phyloP scores from a whole-genome alignment of 2,797 vertebrate genomes.

The Morelia viridis region DNA sequence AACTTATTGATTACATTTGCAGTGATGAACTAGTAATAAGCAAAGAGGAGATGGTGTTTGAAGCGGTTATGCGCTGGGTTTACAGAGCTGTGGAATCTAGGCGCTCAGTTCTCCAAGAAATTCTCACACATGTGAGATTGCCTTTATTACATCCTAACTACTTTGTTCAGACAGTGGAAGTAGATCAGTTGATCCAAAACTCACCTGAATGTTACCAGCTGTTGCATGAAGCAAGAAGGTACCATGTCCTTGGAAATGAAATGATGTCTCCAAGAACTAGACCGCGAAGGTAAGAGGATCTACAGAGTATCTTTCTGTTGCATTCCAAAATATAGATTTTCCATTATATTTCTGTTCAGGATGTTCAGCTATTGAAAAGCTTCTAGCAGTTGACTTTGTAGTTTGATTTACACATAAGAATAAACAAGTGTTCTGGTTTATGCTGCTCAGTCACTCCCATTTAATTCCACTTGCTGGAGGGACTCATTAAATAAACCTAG shows the following conservation, averaged over 20 bases:
- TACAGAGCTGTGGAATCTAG: slow-evolving; percentile 85
- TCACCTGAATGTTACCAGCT: slow-evolving; percentile 95
- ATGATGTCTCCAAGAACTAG: slow-evolving; percentile 98
- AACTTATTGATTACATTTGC: slow-evolving; percentile 91
- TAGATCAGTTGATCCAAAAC: slow-evolving; percentile 94
- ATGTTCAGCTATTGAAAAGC: neutral
- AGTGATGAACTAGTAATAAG: slow-evolving; percentile 89
- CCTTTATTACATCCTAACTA: slow-evolving; percentile 96
- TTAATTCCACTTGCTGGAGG: neutral
- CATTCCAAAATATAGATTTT: neutral
- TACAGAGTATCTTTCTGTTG: neutral
- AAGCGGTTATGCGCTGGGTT: slow-evolving; percentile 97
- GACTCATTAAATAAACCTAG: neutral
- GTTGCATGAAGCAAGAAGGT: slow-evolving; percentile 93
- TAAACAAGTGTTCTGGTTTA: neutral
- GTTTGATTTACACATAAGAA: neutral
- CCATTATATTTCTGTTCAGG: neutral
- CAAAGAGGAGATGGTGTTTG: slow-evolving; percentile 95
- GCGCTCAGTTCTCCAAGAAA: slow-evolving; percentile 85
- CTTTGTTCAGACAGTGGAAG: slow-evolving; percentile 97
- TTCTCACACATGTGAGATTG: slow-evolving; percentile 91
- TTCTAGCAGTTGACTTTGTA: neutral
- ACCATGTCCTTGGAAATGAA: slow-evolving; percentile 97
- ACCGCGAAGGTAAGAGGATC: slow-evolving; percentile 87
- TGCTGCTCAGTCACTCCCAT: neutral